Base-by-base conservation (phyloP, 2,797 vertebrate genomes). In the Selene dorsalis region DNA sequence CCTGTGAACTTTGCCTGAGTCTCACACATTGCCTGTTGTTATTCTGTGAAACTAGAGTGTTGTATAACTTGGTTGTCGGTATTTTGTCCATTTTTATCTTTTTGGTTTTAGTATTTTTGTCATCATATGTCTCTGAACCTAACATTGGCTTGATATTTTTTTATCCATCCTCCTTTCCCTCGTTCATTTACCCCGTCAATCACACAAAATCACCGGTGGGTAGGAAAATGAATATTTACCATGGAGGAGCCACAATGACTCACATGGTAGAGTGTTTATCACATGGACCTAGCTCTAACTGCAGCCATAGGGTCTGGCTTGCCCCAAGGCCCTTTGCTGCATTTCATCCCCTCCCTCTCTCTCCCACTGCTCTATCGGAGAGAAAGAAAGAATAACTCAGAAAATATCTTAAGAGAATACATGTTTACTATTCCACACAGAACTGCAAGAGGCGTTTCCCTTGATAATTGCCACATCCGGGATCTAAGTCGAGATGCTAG, bases 151-250 rank as follows among this genome's bases (percentile, higher is more conserved):
- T 22, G 22, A 41, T 8, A 20, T 43, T 26, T 62, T 22, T 28
- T 6, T 50, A 4, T 24, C 50, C 50, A 24, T 13, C n/a, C 26
- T 17, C n/a, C 8, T 0, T 11, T 41, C 48, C n/a, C 3, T 14
- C 50, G 39, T 41, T 16, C 13, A 56, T 35, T 39, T 57, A n/a
- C 35, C 8, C 18, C 8, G 10, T 43, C 4, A 6, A 24, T 4
- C 1, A 14, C 4, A 3, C 4, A 0, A 3, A 38, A 11, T 61
- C 5, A 35, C 20, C 30, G 3, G n/a, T n/a, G 0, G 4, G 20
- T 16, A 41, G 16, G 18, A 64, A 69, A 18, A 1, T 35, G 32
- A 8, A 35, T 35, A 8, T 35, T 35, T 35, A 35, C 32, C 32
- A 35, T 35, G 7, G 32, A 8, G 32, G 7, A 35, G 32, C 32